Base-by-base conservation (phyloP, 1,140 invertebrate genomes). In the Thaumetopoea pityocampa region DNA sequence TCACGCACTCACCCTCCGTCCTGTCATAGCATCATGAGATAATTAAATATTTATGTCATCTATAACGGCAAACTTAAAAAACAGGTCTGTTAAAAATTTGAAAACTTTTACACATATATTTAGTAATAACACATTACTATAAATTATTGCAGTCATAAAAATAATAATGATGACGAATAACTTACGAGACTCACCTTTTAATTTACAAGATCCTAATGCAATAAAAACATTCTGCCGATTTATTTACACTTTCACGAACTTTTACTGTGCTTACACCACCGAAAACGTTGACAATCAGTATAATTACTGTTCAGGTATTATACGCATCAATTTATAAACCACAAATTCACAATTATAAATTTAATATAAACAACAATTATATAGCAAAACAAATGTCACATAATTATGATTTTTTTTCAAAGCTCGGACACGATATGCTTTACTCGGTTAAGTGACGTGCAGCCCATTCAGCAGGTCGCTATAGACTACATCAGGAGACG, bases 41-140 rank as follows among this genome's bases (percentile, higher is more conserved):
- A 83, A 83, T 83, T 79, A 80, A 83, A 83, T 81, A 81, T 83
- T 81, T 76, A 83, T 73, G 56, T 78, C 68, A 68, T 78, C 63
- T 59, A 54, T 70, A 49, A 69, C 60, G 46, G 44, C 34, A 42
- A 41, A 19, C 52, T 38, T 15, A 9, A 41, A 8, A 29, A 28
- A 38, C 23, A 28, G 17, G 24, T 22, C 29, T 22, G 23, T 11
- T 28, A 38, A 16, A 19, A 19, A 40, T 9, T 29, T 1, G n/a
- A 20, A 12, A 6, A 28, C 35, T 40, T 47, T 30, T n/a, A n/a
- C n/a, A n/a, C n/a, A n/a, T n/a, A n/a, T n/a, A n/a, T n/a, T n/a
- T n/a, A n/a, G n/a, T n/a, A n/a, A n/a, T n/a, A n/a, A n/a, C n/a
- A n/a, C n/a, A n/a, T n/a, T n/a, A n/a, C n/a, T n/a, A n/a, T n/a